Evolutionary conservation across 2,113 vertebrate genomes (phyloP).

Genomic region (Elaphurus davidianus): DNA sequence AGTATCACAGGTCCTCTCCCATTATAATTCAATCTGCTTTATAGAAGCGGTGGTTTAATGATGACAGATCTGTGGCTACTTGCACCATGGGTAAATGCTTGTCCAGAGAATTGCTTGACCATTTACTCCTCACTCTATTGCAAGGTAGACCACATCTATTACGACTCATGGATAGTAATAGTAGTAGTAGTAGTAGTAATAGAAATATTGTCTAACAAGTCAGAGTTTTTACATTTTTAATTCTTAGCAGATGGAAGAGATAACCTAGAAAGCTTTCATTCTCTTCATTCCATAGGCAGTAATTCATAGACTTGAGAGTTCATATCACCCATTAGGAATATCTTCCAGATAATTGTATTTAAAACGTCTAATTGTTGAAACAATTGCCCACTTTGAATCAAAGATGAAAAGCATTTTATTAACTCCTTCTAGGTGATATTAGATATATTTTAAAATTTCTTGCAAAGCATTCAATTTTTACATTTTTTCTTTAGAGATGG

Average conservation of each 20-base stretch:
- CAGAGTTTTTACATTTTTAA: not conserved
- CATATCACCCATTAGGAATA: not conserved
- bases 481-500: not conserved
- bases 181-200: too few species aligned
- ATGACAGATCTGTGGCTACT: not conserved
- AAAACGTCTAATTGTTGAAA: not conserved
- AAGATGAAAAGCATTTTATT: not conserved
- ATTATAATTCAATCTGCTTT: not conserved
- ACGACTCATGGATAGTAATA: not conserved
- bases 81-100: not conserved
- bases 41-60: not conserved
- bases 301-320: not conserved
- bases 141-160: not conserved
- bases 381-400: not conserved
- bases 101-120: not conserved
- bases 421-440: not conserved
- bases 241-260: not conserved
- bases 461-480: not conserved
- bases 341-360: not conserved
- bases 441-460: constrained; percentile 12
- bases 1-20: not conserved
- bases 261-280: not conserved
- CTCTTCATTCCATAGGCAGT: not conserved
- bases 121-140: not conserved
- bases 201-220: not conserved